Base-by-base conservation (phyloP, 2,113 vertebrate species). In the Diphyllodes magnificus region DNA sequence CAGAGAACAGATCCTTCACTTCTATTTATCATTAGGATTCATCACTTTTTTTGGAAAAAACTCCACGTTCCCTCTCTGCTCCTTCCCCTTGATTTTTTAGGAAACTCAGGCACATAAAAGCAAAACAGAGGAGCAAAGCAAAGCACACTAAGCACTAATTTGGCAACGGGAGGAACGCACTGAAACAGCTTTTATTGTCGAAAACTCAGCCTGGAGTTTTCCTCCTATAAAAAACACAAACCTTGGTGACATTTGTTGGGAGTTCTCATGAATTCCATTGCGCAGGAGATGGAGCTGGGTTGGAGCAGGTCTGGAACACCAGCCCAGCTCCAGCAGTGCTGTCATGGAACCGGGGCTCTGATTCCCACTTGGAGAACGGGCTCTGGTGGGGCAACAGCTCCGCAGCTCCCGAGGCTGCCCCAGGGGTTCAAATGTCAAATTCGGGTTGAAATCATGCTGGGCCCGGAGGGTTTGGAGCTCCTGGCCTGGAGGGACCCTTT, bases 231-330 rank as follows among this genome's bases (percentile, higher is more conserved):
- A 93, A 95, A 61, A 72, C n/a, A 9, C 93, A 89, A 87, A 94
- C 64, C 89, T 73, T 17, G 61, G 73, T 97, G 95, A 92, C 91
- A 92, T 97, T 93, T 96, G 88, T 50, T 96, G 95, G 96, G 95
- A 95, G 64, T 79, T n/a, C 11, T 97, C 93, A 90, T 27, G 68
- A 83, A 59, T 97, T 97, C 96, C 97, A 95, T 86, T 92, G 95
- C 89, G 9, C 86, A 54, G 95, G 93, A 91, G 82, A 87, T 91
- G 92, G 93, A 91, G 82, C 88, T 95, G 77, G 90, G 57, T 81
- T 70, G 72, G 73, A 82, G 77, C 87, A 96, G 83, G 42, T 72
- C 91, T 96, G 94, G 53, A 68, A 95, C 89, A 75, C 51, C 96
- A 94, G 92, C 93, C 73, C 51, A 53, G 91, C 84, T 44, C 33